Base-by-base conservation (phyloP, 2,797 vertebrate genomes). In the Acipenser oxyrinchus region DNA sequence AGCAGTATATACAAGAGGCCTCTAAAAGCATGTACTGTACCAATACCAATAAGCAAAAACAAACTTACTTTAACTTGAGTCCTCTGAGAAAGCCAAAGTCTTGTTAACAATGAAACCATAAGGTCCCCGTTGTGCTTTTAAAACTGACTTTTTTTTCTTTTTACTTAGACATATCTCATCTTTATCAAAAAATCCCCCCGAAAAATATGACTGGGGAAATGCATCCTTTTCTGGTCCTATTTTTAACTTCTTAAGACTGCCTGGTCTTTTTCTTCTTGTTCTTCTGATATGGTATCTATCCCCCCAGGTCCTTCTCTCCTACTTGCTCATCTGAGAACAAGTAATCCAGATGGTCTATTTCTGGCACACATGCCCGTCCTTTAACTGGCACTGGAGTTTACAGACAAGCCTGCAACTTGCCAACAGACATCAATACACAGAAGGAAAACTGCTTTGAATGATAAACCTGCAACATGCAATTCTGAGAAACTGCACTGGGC, bases 31-130 rank as follows among this genome's bases (percentile, higher is more conserved):
- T 18, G 18, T 18, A 18, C 2, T 18, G 18, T 18, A 18, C 18
- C 18, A 18, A 18, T 18, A 18, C 18, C 18, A 18, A 18, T 37
- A 37, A 37, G 37, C 37, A 37, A 37, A 37, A 37, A 37, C 37
- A 37, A 37, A 37, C 84, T 75, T 73, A 80, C 61, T 76, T 71
- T 51, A 68, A 69, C 87, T 88, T 88, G 6, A 37, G 58, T 66
- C 67, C 49, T 49, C 62, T 9, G 8, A 9, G 15, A 7, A 8
- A 9, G 18, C 6, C 12, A 60, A 13, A 6, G 58, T 7, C 58
- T 11, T 55, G 51, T 65, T 18, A 62, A 37, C 37, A 37, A 37
- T 37, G 3, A 37, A 37, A 5, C 37, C 4, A 37, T 37, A 37
- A 37, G 37, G 12, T 72, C 49, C 49, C 66, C 7, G 23, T n/a